Conservation (phyloP, 2,888 invertebrate genomes). For the Tineola bisselliella region DNA sequence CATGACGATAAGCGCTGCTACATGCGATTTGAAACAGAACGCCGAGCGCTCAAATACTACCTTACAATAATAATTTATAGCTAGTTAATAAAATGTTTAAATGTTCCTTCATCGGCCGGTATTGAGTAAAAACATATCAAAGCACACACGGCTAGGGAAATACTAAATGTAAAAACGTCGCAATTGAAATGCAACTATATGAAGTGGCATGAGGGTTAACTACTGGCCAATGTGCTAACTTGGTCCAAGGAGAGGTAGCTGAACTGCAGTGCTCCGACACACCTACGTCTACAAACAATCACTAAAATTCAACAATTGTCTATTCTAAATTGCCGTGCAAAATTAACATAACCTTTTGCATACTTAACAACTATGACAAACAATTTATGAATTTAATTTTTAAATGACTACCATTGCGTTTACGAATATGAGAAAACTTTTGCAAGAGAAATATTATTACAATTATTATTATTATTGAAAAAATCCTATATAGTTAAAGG, state of each 20-base stretch:
- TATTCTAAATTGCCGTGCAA: constrained; percentile 32
- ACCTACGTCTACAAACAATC: neutral
- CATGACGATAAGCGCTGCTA: constrained; percentile 62
- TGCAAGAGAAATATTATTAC: constrained; percentile 65
- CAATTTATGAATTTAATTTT: constrained; percentile 58
- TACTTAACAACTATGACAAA: constrained; percentile 66
- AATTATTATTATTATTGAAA: constrained; percentile 1
- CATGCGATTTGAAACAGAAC: constrained; percentile 61
- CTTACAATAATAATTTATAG: constrained; percentile 60
- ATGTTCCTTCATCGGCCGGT: neutral
- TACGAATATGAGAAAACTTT: constrained; percentile 55
- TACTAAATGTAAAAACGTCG: neutral
- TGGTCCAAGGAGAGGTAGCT: neutral
- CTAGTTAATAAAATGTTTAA: constrained; percentile 29
- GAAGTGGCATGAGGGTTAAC: neutral
- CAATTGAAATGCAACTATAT: neutral
- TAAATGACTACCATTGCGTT: constrained; percentile 62
- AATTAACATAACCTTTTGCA: constrained; percentile 33
- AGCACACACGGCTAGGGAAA: constrained; percentile 9
- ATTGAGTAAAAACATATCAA: constrained; percentile 10
- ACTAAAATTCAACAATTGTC: neutral
- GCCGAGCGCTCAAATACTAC: constrained; percentile 30
- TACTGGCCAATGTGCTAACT: neutral
- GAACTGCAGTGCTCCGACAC: neutral
- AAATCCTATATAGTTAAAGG: neutral